Evolutionary conservation across 2,888 invertebrate genomes (phyloP).

Genomic region (Amiota minor): DNA sequence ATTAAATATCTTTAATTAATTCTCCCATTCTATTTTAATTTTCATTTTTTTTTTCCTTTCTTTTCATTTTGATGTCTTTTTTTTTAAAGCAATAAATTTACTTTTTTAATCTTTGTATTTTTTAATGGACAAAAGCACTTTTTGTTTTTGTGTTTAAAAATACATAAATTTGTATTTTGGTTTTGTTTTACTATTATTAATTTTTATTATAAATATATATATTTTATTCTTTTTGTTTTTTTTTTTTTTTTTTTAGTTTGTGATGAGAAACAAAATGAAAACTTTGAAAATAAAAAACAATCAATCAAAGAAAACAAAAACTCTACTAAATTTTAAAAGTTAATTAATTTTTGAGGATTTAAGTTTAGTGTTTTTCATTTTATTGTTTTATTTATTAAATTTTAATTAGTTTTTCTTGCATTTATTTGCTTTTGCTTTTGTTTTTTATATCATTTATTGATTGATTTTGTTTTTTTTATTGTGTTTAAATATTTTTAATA

Average conservation of each 20-base stretch:
- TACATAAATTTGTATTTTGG: no score
- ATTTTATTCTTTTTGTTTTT: neutral
- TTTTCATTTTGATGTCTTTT: neutral
- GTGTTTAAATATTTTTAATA: no score
- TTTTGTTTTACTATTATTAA: no score
- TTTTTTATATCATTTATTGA: neutral
- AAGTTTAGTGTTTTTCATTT: no score
- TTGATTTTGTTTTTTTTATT: constrained; percentile 14
- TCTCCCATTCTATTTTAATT: neutral
- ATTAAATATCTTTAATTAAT: neutral
- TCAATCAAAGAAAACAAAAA: no score
- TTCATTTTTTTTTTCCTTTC: constrained; percentile 2
- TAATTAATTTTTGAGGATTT: no score
- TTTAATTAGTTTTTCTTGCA: neutral
- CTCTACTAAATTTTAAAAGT: no score
- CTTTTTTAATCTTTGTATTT: no score
- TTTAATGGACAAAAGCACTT: no score
- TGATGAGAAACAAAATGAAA: neutral
- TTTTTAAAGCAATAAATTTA: neutral
- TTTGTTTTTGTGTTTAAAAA: no score
- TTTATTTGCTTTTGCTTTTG: no score
- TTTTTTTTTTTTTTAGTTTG: no score
- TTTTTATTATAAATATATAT: neutral
- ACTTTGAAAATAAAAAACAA: neutral
- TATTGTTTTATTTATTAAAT: neutral